These are phyloP conservation scores for Chiloscyllium plagiosum DNA, from an alignment of 2,113 vertebrate genomes.

Conservation along the genomic window DNA sequence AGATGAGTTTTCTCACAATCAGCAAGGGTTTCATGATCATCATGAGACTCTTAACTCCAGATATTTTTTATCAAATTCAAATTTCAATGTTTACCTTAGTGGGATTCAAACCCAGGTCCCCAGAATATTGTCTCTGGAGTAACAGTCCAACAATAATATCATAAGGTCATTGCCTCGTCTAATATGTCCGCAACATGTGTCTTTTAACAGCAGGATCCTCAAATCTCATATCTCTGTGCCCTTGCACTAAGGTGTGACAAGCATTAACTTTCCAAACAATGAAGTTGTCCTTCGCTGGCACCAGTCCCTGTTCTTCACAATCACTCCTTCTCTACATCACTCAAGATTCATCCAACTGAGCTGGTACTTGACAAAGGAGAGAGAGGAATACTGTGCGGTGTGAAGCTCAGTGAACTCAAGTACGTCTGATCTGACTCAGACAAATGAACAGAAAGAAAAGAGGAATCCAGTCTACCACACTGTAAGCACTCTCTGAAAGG, in stretches of 20 bases:
- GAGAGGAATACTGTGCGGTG: neutral
- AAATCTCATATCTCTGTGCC: neutral
- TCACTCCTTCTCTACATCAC: neutral
- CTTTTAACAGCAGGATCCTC: neutral
- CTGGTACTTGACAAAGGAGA: neutral
- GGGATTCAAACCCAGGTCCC: too few species aligned
- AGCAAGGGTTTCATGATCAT: too few species aligned
- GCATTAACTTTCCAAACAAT: neutral
- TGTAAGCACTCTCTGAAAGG: neutral
- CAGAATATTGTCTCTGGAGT: too few species aligned
- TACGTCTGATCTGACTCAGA: neutral
- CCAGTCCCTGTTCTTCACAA: neutral
- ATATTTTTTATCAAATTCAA: too few species aligned
- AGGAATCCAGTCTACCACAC: neutral
- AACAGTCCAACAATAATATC: too few species aligned
- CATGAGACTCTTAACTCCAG: too few species aligned
- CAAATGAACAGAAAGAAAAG: neutral
- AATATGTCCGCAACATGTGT: neutral
- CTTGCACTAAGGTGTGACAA: neutral
- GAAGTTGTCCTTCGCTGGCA: neutral
- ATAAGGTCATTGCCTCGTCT: too few species aligned
- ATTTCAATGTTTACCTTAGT: too few species aligned
- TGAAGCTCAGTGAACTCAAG: neutral
- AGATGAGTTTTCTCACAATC: too few species aligned
- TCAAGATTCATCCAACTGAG: neutral